A percentile compares a stretch with the other conserved stretches of the same genome.
Conservation (phyloP, 2,113 vertebrate genomes). For the Theristicus caerulescens region DNA sequence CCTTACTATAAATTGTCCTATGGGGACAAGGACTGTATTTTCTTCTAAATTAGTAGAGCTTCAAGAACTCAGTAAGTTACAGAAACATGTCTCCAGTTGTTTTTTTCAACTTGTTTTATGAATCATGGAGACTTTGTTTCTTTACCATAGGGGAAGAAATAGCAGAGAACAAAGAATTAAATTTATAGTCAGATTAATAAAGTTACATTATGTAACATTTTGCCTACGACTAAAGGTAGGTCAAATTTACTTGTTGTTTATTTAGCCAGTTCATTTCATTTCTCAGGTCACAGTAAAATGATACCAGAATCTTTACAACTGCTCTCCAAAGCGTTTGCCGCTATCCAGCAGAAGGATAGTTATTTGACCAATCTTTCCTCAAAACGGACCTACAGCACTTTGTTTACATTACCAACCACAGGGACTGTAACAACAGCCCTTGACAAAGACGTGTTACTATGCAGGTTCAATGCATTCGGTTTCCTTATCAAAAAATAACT, state of each 20-base stretch:
- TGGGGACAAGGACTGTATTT: neutral
- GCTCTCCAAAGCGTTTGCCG: constrained; percentile 39
- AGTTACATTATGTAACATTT: neutral
- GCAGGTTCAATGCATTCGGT: constrained; percentile 10
- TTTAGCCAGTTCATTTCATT: constrained; percentile 39
- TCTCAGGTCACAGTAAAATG: constrained; percentile 77
- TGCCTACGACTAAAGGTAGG: neutral
- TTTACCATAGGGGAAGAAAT: neutral
- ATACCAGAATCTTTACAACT: constrained; percentile 64
- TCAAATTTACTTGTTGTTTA: constrained; percentile 48
- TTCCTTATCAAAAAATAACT: constrained; percentile 38
- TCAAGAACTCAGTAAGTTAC: neutral
- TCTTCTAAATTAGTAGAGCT: neutral
- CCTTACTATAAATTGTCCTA: neutral
- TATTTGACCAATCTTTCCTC: constrained; percentile 74
- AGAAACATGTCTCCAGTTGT: neutral
- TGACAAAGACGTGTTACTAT: constrained; percentile 50
- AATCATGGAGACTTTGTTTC: neutral
- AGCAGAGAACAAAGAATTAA: neutral
- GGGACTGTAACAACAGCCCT: constrained; percentile 59
- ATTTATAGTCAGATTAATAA: neutral
- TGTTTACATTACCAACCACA: constrained; percentile 82
- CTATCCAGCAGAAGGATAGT: constrained; percentile 64
- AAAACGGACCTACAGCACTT: constrained; percentile 87
- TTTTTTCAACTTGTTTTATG: neutral